phyloP scores from a whole-genome alignment of 2,888 invertebrate genomes.

The Lithodes maja region DNA sequence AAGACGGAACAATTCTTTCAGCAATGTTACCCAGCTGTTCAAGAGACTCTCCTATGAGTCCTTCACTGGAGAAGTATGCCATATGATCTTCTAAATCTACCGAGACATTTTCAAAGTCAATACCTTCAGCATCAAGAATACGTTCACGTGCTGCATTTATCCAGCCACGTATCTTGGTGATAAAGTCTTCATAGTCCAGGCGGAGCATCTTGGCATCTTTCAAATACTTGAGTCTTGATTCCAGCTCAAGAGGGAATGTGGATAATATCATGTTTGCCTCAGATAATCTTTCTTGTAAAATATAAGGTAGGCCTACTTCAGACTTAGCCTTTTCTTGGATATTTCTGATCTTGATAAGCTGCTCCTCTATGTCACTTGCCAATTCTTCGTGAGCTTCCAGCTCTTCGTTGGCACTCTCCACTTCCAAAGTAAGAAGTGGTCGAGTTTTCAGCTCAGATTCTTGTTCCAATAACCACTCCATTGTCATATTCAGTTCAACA shows the following conservation, averaged over 20 bases:
- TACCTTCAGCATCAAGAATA: slow-evolving; percentile 85
- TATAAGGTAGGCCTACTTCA: slow-evolving; percentile 68
- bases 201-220: slow-evolving; percentile 69
- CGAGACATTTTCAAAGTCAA: slow-evolving; percentile 90
- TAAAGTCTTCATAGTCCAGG: slow-evolving; percentile 68
- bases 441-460: slow-evolving; percentile 88
- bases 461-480: slow-evolving; percentile 88
- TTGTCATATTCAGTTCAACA: slow-evolving; percentile 86
- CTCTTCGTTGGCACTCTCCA: slow-evolving; percentile 75
- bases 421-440: slow-evolving; percentile 85
- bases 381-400: slow-evolving; percentile 70
- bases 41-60: slow-evolving; percentile 73
- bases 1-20: slow-evolving; percentile 91
- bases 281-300: slow-evolving; percentile 67
- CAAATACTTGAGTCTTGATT: slow-evolving; percentile 67
- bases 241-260: slow-evolving; percentile 69
- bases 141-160: slow-evolving; percentile 57
- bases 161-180: slow-evolving; percentile 66
- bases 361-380: slow-evolving; percentile 61
- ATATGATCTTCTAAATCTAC: slow-evolving; percentile 87
- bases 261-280: slow-evolving; percentile 68
- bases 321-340: slow-evolving; percentile 58
- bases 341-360: slow-evolving; percentile 71
- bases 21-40: slow-evolving; percentile 81
- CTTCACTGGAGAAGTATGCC: slow-evolving; percentile 86